phyloP scores from a whole-genome alignment of 2,113 vertebrate species.

The Gobiocypris rarus region DNA sequence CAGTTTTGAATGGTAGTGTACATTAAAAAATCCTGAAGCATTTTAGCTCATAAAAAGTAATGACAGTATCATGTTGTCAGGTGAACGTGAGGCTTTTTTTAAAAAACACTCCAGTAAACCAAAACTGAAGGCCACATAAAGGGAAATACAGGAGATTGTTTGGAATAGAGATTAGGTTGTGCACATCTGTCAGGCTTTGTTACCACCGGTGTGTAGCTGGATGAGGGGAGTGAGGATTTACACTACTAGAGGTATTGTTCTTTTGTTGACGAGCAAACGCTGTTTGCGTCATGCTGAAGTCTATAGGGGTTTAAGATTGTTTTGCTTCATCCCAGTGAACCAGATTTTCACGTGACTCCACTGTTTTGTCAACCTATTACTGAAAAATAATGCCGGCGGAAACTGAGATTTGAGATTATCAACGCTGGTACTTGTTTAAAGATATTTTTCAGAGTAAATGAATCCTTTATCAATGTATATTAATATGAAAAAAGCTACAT shows the following conservation, averaged over 20 bases:
- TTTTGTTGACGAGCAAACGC: conserved; percentile 33
- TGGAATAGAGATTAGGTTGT: conserved; percentile 33
- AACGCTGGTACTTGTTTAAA: background rate
- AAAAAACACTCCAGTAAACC: background rate
- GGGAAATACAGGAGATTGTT: background rate
- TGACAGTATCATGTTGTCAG: background rate
- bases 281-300: conserved; percentile 46
- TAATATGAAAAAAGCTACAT: too few species aligned
- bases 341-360: conserved; percentile 31
- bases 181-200: conserved; percentile 35
- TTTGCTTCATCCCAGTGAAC: conserved; percentile 40
- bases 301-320: conserved; percentile 48
- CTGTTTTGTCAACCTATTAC: conserved; percentile 24
- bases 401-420: conserved; percentile 8
- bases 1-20: background rate
- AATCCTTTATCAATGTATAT: too few species aligned
- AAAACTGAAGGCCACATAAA: conserved; percentile 10
- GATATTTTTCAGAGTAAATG: too few species aligned
- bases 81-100: background rate
- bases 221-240: conserved; percentile 32
- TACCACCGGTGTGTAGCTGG: conserved; percentile 17
- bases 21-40: background rate
- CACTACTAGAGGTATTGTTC: conserved; percentile 37
- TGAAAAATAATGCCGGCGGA: conserved; percentile 5
- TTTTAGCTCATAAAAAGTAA: background rate